A percentile compares a stretch with the other conserved stretches of the same genome.
These are phyloP conservation scores for Oncorhynchus keta DNA, from an alignment of 2,113 vertebrate genomes.

Conservation along the genomic window DNA sequence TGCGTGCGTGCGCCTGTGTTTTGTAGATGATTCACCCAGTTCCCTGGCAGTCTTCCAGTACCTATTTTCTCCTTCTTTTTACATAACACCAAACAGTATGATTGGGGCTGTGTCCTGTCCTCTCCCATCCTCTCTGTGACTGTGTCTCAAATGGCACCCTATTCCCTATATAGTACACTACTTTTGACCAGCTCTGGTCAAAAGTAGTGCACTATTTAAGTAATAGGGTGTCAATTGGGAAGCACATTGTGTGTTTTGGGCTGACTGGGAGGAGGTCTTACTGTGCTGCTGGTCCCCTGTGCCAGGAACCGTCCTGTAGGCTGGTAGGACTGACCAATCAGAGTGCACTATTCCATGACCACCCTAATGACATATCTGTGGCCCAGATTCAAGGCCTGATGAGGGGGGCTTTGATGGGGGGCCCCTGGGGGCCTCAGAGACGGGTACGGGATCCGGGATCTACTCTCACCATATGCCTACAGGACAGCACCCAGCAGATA, in stretches of 20 bases:
- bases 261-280: constrained; percentile 12
- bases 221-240: no score
- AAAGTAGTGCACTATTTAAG: no score
- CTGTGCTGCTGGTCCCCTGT: constrained; percentile 1
- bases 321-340: constrained; percentile 30
- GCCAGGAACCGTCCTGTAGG: constrained; percentile 27
- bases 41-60: constrained; percentile 70
- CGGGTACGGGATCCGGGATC: constrained; percentile 33
- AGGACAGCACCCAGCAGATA: constrained; percentile 67
- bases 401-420: constrained; percentile 35
- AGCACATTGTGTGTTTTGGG: not conserved
- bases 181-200: no score
- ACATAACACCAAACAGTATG: constrained; percentile 62
- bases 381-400: not conserved
- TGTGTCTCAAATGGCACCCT: no score
- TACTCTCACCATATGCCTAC: constrained; percentile 68
- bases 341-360: constrained; percentile 32
- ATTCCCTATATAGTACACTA: no score
- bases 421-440: no score
- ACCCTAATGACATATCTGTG: constrained; percentile 28
- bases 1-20: constrained; percentile 16
- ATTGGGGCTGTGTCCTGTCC: constrained; percentile 17
- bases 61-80: constrained; percentile 75
- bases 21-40: constrained; percentile 68
- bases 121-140: not conserved